phyloP scores from a whole-genome alignment of 2,888 invertebrate species.

The Tanypteryx hageni region DNA sequence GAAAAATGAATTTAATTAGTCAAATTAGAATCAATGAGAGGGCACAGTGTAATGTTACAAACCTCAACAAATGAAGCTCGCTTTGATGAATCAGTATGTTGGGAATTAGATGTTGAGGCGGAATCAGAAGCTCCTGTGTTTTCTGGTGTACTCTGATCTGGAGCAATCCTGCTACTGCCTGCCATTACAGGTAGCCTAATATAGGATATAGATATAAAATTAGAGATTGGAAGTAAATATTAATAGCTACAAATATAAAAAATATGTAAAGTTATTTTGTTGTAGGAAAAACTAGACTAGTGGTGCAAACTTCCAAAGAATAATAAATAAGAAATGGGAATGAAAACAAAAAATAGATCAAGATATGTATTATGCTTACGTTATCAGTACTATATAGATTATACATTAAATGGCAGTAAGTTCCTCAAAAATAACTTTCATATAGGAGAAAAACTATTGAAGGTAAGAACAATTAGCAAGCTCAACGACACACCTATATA shows the following conservation, averaged over 20 bases:
- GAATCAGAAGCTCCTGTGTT: constrained; percentile 45
- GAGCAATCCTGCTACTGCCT: constrained; percentile 17
- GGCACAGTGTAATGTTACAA: constrained; percentile 67
- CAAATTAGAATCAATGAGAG: not conserved
- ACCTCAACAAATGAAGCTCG: constrained; percentile 91
- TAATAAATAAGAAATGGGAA: not conserved
- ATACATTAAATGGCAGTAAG: not conserved
- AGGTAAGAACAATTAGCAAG: constrained; percentile 1
- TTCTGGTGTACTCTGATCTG: constrained; percentile 36
- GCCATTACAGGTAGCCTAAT: constrained; percentile 64
- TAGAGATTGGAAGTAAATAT: not conserved
- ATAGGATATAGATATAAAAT: not conserved
- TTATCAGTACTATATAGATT: not conserved
- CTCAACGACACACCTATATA: constrained; percentile 35
- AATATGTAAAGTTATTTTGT: too few relatives aligned
- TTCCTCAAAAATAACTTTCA: not conserved
- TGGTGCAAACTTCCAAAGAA: constrained; percentile 37
- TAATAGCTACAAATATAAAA: too few relatives aligned
- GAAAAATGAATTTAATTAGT: too few relatives aligned
- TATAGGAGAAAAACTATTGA: not conserved
- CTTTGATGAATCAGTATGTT: constrained; percentile 75
- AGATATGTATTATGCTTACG: not conserved
- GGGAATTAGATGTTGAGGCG: constrained; percentile 67
- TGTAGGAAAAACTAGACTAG: constrained; percentile 26
- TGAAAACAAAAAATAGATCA: constrained; percentile 8